A percentile compares a stretch with the other conserved stretches of the same genome.
Evolutionary conservation across 2,888 invertebrate species (phyloP).

Genomic region (Galeruca laticollis): DNA sequence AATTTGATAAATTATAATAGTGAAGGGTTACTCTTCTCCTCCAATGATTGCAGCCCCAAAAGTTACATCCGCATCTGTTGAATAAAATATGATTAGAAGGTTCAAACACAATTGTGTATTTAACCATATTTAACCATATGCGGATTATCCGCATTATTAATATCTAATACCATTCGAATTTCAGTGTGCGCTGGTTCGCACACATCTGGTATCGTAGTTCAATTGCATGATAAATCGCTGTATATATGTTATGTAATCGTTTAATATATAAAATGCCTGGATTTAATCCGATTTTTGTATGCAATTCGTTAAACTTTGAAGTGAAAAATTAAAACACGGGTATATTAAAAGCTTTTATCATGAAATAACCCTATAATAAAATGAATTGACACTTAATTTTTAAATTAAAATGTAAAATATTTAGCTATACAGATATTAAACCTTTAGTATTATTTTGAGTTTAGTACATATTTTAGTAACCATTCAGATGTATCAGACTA

Average conservation of each 20-base stretch:
- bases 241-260: constrained; percentile 26
- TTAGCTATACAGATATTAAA: no score
- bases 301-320: constrained; percentile 17
- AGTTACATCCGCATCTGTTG: constrained; percentile 44
- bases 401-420: background rate
- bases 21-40: constrained; percentile 53
- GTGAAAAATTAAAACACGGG: constrained; percentile 5
- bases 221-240: constrained; percentile 29
- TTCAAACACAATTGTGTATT: constrained; percentile 31
- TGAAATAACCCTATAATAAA: background rate
- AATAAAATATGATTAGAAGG: constrained; percentile 40
- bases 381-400: background rate
- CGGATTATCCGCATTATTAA: constrained; percentile 43
- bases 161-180: constrained; percentile 36
- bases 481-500: no score
- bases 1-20: constrained; percentile 48
- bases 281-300: constrained; percentile 15
- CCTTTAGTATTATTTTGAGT: no score
- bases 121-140: constrained; percentile 40
- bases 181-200: constrained; percentile 27
- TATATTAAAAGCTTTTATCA: constrained; percentile 1
- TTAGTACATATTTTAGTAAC: no score
- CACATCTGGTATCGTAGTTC: constrained; percentile 39
- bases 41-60: constrained; percentile 42
- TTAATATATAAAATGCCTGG: constrained; percentile 14